Conservation (phyloP, 37 sponge, comb jelly and placozoan species). For the Mnemiopsis leidyi region DNA sequence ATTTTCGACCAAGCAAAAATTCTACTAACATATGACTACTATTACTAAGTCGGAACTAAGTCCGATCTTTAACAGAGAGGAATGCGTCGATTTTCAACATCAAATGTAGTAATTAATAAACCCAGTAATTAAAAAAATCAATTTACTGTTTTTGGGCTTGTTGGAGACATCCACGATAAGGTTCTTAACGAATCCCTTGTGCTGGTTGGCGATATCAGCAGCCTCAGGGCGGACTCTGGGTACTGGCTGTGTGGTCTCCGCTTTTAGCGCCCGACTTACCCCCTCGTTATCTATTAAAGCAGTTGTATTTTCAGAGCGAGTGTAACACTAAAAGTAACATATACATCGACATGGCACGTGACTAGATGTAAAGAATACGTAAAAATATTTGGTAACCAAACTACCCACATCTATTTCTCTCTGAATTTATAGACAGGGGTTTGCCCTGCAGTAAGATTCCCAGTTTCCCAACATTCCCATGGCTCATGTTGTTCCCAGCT, state of each 20-base stretch:
- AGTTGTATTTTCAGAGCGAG: too few relatives aligned
- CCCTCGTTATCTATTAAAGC: slow-evolving; percentile 11
- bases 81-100: too few relatives aligned
- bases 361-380: too few relatives aligned
- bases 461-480: slow-evolving; percentile 40
- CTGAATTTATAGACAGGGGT: slow-evolving; percentile 19
- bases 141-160: background rate
- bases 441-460: slow-evolving; percentile 50
- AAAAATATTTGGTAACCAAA: too few relatives aligned
- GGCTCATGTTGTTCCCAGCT: slow-evolving; percentile 41
- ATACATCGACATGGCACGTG: too few relatives aligned
- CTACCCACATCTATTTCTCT: slow-evolving; percentile 53
- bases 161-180: slow-evolving; percentile 35
- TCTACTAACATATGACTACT: too few relatives aligned
- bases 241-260: slow-evolving; percentile 1
- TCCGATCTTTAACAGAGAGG: too few relatives aligned
- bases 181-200: slow-evolving; percentile 43
- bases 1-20: too few relatives aligned
- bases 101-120: too few relatives aligned
- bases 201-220: slow-evolving; percentile 66
- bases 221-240: slow-evolving; percentile 66
- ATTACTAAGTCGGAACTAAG: too few relatives aligned
- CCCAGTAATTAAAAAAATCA: too few relatives aligned
- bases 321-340: too few relatives aligned
- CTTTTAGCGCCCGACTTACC: background rate